Percentiles rank a stretch among this genome's conserved stretches.
Evolutionary conservation across 2,888 invertebrate species (phyloP).

Genomic region (Dynastes grantii): DNA sequence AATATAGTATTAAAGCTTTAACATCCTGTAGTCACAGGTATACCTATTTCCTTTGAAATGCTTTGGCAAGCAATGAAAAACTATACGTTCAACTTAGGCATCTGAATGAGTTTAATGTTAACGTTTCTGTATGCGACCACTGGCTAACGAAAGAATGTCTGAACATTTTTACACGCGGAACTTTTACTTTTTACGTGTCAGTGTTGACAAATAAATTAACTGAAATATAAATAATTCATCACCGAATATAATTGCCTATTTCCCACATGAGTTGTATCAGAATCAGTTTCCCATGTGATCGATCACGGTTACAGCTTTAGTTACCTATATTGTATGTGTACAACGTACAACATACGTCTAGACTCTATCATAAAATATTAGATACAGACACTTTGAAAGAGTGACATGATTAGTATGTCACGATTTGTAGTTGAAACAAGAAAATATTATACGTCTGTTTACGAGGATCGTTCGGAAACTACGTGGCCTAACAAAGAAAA

Average conservation of each 20-base stretch:
- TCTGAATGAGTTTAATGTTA: conserved; percentile 17
- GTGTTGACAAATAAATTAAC: conserved; percentile 15
- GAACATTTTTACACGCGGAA: conserved; percentile 28
- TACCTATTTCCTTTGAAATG: conserved; percentile 5
- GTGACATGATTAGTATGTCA: too few relatives aligned
- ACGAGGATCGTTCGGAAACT: too few relatives aligned
- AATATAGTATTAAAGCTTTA: conserved; percentile 6
- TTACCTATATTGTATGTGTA: too few relatives aligned
- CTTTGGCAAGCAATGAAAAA: conserved; percentile 17
- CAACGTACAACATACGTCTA: too few relatives aligned
- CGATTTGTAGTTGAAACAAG: too few relatives aligned
- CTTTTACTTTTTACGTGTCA: conserved; percentile 30
- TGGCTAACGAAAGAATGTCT: conserved; percentile 18
- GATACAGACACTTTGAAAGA: too few relatives aligned
- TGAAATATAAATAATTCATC: conserved; percentile 28
- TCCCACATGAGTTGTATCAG: neutral
- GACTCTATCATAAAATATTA: too few relatives aligned
- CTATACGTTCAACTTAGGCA: conserved; percentile 2
- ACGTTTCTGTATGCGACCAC: conserved; percentile 19
- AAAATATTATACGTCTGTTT: too few relatives aligned
- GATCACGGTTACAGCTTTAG: too few relatives aligned
- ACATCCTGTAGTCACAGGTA: conserved; percentile 7
- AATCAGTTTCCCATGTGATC: conserved; percentile 2
- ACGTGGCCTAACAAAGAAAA: too few relatives aligned
- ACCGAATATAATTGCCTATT: neutral